Percentiles rank a stretch among this genome's conserved stretches.
Evolutionary conservation across 1,140 invertebrate genomes (phyloP).

Genomic region (Sitobion miscanthi): DNA sequence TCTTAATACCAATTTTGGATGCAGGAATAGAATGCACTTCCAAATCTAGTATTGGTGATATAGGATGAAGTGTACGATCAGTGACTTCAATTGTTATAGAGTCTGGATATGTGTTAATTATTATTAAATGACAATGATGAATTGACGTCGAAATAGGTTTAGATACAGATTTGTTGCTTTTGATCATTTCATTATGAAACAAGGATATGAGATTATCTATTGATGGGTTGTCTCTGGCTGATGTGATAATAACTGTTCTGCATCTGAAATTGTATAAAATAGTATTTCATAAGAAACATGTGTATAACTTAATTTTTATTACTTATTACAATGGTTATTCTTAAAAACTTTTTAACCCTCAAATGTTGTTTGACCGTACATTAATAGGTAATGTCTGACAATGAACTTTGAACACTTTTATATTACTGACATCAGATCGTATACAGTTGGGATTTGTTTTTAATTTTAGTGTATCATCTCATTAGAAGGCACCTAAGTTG

Average conservation of each 20-base stretch:
- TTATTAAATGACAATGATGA: conserved; percentile 85
- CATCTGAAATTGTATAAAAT: conserved; percentile 65
- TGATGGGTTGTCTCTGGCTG: conserved; percentile 81
- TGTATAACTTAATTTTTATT: not conserved
- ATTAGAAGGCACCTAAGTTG: too few relatives aligned
- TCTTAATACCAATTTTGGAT: conserved; percentile 68
- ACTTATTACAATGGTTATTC: not conserved
- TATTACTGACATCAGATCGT: too few relatives aligned
- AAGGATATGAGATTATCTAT: conserved; percentile 85
- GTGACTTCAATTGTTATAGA: conserved; percentile 62
- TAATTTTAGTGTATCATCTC: too few relatives aligned
- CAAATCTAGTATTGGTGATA: conserved; percentile 68
- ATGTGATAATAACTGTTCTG: conserved; percentile 87
- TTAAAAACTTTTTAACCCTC: not conserved
- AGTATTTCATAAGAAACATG: not conserved
- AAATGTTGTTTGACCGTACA: too few relatives aligned
- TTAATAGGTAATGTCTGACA: too few relatives aligned
- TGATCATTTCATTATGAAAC: conserved; percentile 77
- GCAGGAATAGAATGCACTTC: conserved; percentile 66
- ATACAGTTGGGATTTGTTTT: too few relatives aligned
- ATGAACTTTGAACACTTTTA: too few relatives aligned
- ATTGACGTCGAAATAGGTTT: conserved; percentile 72
- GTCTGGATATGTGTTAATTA: conserved; percentile 85
- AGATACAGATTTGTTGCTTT: conserved; percentile 74
- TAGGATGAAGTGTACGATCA: conserved; percentile 62